phyloP scores from a whole-genome alignment of 92 coral and sea anemone species.

The Epizoanthus rinbou region DNA sequence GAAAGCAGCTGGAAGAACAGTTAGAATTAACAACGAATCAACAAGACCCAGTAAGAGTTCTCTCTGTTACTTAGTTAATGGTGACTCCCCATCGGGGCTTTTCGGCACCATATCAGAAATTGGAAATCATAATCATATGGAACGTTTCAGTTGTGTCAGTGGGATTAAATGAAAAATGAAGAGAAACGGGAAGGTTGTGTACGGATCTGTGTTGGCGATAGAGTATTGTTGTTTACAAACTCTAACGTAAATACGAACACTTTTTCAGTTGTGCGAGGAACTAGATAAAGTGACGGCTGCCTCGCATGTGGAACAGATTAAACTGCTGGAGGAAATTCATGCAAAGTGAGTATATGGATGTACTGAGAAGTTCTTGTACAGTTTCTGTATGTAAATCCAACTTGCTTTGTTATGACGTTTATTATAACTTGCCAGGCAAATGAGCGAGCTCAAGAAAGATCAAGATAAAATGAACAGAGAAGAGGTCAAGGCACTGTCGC shows the following conservation, averaged over 20 bases:
- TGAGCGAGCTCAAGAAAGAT: slow-evolving; percentile 84
- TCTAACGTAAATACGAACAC: background rate
- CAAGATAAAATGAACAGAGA: slow-evolving; percentile 87
- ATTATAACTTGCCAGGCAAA: slow-evolving; percentile 63
- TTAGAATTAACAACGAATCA: slow-evolving; percentile 75
- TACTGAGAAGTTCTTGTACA: background rate
- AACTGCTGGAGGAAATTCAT: slow-evolving; percentile 76
- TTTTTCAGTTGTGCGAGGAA: slow-evolving; percentile 85
- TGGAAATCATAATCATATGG: too few relatives aligned
- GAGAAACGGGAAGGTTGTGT: background rate
- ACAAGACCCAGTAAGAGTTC: slow-evolving; percentile 77
- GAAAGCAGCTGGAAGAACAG: slow-evolving; percentile 83
- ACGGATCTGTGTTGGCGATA: too few relatives aligned
- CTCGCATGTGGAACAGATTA: slow-evolving; percentile 80
- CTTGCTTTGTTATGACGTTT: background rate
- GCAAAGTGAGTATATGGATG: slow-evolving; percentile 62
- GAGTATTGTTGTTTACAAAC: too few relatives aligned
- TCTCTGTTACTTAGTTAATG: too few relatives aligned
- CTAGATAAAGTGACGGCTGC: slow-evolving; percentile 73
- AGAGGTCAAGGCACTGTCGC: slow-evolving; percentile 78
- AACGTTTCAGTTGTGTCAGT: background rate
- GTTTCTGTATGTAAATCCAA: background rate
- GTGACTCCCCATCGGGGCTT: too few relatives aligned
- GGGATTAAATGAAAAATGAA: background rate
- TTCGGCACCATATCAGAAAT: too few relatives aligned